These are phyloP conservation scores for Cyrtonyx montezumae DNA, from an alignment of 2,113 vertebrate species.

Conservation along the genomic window DNA sequence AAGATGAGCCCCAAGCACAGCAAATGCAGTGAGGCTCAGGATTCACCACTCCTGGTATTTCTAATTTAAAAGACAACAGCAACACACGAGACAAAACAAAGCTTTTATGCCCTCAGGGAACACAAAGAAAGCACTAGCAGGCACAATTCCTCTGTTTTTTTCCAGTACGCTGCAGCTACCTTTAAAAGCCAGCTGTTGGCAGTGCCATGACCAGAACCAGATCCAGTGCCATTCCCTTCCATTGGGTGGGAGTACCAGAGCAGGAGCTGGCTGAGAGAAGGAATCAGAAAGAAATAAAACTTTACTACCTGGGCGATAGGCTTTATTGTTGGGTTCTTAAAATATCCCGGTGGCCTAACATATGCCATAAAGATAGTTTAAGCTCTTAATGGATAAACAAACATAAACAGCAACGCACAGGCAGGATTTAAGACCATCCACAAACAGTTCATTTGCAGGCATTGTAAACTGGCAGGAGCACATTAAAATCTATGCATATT, in stretches of 20 bases:
- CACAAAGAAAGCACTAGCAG: not conserved
- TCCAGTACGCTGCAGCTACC: not conserved
- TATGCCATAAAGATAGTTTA: conserved; percentile 20
- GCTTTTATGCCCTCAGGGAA: not conserved
- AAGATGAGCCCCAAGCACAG: not conserved
- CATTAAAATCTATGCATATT: conserved; percentile 44
- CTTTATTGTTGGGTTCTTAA: conserved; percentile 14
- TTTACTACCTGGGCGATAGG: conserved; percentile 16
- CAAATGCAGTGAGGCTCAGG: not conserved
- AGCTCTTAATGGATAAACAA: conserved; percentile 30
- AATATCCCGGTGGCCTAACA: conserved; percentile 35
- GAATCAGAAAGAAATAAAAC: conserved; percentile 23
- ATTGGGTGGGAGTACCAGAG: not conserved
- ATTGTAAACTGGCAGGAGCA: conserved; percentile 24
- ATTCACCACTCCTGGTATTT: not conserved
- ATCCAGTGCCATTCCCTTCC: not conserved
- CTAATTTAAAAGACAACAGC: not conserved
- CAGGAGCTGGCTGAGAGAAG: not conserved
- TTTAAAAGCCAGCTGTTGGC: not conserved
- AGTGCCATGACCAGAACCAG: not conserved
- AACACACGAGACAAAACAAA: not conserved
- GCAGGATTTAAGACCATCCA: conserved; percentile 46
- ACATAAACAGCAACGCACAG: conserved; percentile 23
- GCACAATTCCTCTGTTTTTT: not conserved
- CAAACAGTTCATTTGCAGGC: conserved; percentile 40